A percentile compares a stretch with the other conserved stretches of the same genome.
These are phyloP conservation scores for Noturus placidus DNA, from an alignment of 2,113 vertebrate genomes.

Conservation along the genomic window DNA sequence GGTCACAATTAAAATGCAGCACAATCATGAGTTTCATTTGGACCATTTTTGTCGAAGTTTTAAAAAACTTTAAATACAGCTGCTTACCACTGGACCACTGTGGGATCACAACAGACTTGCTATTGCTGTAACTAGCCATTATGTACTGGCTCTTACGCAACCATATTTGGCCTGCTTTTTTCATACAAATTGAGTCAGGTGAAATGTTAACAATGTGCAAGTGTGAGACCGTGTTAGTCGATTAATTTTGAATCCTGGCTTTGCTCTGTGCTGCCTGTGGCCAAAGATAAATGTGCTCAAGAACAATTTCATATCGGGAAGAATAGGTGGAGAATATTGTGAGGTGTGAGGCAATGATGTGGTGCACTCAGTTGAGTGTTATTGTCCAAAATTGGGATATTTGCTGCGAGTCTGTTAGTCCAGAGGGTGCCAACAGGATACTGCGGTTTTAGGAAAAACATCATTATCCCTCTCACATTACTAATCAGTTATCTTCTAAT, in stretches of 20 bases:
- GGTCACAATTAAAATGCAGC: not conserved
- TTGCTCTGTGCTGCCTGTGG: slow-evolving; percentile 5
- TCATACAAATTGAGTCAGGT: not conserved
- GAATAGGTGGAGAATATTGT: not conserved
- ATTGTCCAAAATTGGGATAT: slow-evolving; percentile 10
- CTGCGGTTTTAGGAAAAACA: not conserved
- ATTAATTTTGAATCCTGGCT: slow-evolving; percentile 17
- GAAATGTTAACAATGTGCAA: slow-evolving; percentile 1
- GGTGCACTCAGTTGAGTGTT: not conserved
- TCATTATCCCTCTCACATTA: not conserved
- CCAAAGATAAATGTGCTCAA: slow-evolving; percentile 19
- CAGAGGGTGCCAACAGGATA: not conserved
- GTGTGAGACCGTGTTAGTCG: slow-evolving; percentile 1
- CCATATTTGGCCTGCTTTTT: not conserved
- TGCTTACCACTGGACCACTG: not conserved
- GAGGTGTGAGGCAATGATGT: not conserved
- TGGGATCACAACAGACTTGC: not conserved
- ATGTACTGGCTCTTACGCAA: not conserved
- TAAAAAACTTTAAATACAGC: not conserved
- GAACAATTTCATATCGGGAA: not conserved
- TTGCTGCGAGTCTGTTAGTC: not conserved
- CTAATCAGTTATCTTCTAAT: not conserved
- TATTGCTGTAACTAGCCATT: not conserved
- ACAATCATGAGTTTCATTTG: not conserved
- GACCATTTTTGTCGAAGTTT: not conserved